phyloP scores from a whole-genome alignment of 2,797 vertebrate genomes.

The Eidolon dupreanum region DNA sequence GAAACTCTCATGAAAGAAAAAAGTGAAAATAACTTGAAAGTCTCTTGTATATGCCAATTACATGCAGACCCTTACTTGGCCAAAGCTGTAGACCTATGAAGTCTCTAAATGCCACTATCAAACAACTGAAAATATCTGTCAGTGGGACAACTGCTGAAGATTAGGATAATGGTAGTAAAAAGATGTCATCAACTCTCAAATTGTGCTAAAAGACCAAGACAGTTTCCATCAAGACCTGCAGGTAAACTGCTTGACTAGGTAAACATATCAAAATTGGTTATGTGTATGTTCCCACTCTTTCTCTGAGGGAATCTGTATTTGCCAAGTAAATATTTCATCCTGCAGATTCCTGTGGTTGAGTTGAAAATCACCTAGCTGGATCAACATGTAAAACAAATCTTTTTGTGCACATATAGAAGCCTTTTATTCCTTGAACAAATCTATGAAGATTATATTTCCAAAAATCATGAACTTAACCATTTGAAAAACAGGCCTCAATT shows the following conservation, averaged over 20 bases:
- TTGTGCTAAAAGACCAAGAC: not conserved
- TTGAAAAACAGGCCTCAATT: not conserved
- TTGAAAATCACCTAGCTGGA: not conserved
- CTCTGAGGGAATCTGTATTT: not conserved
- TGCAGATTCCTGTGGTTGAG: not conserved
- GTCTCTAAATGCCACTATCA: not conserved
- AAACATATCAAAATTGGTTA: not conserved
- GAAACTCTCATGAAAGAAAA: not conserved
- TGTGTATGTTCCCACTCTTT: not conserved
- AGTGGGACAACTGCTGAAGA: not conserved
- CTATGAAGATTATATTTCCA: not conserved
- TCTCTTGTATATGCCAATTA: not conserved
- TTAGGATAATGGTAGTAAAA: not conserved
- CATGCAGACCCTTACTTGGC: not conserved
- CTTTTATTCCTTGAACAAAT: constrained; percentile 28
- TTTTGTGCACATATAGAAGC: not conserved
- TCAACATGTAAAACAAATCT: not conserved
- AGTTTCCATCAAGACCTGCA: not conserved
- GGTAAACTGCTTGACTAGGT: not conserved
- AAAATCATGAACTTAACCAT: not conserved
- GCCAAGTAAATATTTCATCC: not conserved
- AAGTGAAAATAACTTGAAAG: not conserved
- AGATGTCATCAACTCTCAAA: not conserved
- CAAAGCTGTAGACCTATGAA: not conserved
- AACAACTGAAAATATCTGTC: not conserved